Percentiles rank a stretch among this genome's conserved stretches.
Conservation (phyloP, 2,888 invertebrate genomes). For the Hyalella azteca region DNA sequence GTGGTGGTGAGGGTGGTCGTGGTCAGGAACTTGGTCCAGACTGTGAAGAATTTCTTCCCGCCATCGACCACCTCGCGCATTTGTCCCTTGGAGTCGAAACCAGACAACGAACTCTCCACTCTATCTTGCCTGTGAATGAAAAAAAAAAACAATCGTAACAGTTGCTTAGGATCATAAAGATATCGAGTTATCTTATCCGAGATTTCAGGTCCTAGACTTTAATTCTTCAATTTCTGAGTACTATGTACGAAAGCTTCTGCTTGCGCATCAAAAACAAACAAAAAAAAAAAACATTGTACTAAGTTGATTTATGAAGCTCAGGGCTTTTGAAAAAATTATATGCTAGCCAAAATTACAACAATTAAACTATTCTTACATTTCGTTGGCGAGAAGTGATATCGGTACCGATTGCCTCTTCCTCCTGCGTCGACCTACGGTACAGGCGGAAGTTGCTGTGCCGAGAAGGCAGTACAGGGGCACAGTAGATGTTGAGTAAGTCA, state of each 20-base stretch:
- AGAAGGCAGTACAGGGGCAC: neutral
- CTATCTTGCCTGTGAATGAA: neutral
- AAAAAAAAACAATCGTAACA: too few species aligned
- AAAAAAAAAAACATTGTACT: too few species aligned
- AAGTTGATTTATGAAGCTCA: too few species aligned
- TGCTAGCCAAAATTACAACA: neutral
- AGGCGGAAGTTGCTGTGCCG: neutral
- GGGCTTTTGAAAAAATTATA: too few species aligned
- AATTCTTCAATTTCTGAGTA: too few species aligned
- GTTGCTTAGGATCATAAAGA: too few species aligned
- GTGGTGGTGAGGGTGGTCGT: slow-evolving; percentile 32
- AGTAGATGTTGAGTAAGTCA: slow-evolving; percentile 15
- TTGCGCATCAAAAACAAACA: too few species aligned
- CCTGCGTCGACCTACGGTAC: neutral
- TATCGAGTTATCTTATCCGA: too few species aligned
- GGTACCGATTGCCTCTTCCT: neutral
- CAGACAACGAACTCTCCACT: neutral
- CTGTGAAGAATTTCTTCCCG: slow-evolving; percentile 24
- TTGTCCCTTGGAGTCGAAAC: neutral
- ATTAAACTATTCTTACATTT: neutral
- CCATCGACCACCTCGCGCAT: neutral
- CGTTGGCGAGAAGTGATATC: neutral
- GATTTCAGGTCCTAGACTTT: too few species aligned
- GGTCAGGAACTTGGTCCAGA: slow-evolving; percentile 40
- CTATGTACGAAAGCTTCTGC: too few species aligned